These are phyloP conservation scores for Cassiopea xamachana DNA, from an alignment of 30 jellyfish, hydroid and myxozoan species.

Conservation along the genomic window DNA sequence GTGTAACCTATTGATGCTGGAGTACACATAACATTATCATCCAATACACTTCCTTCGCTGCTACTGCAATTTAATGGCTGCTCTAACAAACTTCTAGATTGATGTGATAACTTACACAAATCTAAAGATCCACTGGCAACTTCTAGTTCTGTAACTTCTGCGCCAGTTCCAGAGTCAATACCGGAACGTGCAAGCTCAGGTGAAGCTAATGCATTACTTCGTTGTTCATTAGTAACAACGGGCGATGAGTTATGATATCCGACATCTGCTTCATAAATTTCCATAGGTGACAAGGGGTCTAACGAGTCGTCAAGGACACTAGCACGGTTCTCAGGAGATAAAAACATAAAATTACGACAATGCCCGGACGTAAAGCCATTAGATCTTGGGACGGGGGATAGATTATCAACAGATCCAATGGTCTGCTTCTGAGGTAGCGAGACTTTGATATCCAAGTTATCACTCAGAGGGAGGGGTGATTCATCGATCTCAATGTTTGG, in stretches of 20 bases:
- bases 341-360: not conserved
- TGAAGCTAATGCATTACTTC: not conserved
- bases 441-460: slow-evolving; percentile 3
- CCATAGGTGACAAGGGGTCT: slow-evolving; percentile 41
- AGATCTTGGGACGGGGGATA: slow-evolving; percentile 42
- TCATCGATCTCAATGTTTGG: slow-evolving; percentile 30
- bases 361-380: not conserved
- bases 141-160: not conserved
- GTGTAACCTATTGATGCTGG: slow-evolving; percentile 24
- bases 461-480: slow-evolving; percentile 5
- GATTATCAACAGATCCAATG: not conserved
- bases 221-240: not conserved
- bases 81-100: not conserved
- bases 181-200: not conserved
- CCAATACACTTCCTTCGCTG: not conserved
- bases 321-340: not conserved
- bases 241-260: slow-evolving; percentile 1
- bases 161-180: not conserved
- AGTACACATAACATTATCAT: slow-evolving; percentile 31
- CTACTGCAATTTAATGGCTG: not conserved
- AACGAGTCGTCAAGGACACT: slow-evolving; percentile 4
- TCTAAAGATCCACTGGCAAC: not conserved
- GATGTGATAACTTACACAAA: not conserved
- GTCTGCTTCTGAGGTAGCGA: not conserved
- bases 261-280: slow-evolving; percentile 12